phyloP scores from a whole-genome alignment of 2,888 invertebrate genomes.

The Empis livida region DNA sequence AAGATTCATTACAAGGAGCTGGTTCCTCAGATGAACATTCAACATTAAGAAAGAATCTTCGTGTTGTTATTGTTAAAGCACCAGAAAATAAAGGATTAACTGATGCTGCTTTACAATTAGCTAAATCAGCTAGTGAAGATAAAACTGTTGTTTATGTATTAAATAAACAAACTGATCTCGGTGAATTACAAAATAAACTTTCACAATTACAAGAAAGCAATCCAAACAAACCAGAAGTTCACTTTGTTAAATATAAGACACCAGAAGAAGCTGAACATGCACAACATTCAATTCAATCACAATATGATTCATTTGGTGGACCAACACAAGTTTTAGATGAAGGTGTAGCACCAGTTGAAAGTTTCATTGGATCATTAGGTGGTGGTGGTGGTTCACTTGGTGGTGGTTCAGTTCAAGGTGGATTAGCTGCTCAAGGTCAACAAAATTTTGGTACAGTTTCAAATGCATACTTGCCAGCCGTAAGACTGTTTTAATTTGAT shows the following conservation, averaged over 20 bases:
- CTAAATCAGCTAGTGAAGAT: slow-evolving; percentile 26
- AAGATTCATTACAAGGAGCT: slow-evolving; percentile 20
- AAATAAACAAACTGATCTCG: slow-evolving; percentile 23
- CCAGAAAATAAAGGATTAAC: slow-evolving; percentile 24
- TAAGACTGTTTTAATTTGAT: not conserved
- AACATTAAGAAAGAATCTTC: slow-evolving; percentile 20
- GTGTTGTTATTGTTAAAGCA: slow-evolving; percentile 29
- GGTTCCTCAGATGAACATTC: slow-evolving; percentile 15
- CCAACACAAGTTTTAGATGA: slow-evolving; percentile 18
- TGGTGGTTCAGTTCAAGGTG: not conserved
- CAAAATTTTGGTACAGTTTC: not conserved
- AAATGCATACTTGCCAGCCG: not conserved
- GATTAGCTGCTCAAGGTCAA: not conserved
- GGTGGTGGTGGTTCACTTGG: not conserved
- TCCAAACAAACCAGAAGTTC: slow-evolving; percentile 26
- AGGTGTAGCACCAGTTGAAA: slow-evolving; percentile 24
- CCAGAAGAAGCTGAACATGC: slow-evolving; percentile 26
- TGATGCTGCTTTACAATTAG: slow-evolving; percentile 23
- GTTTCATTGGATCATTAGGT: slow-evolving; percentile 23
- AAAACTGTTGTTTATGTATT: slow-evolving; percentile 31
- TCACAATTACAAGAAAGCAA: slow-evolving; percentile 17
- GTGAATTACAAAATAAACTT: slow-evolving; percentile 20
- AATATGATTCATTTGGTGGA: slow-evolving; percentile 24
- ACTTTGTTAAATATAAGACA: slow-evolving; percentile 30
- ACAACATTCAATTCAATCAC: slow-evolving; percentile 23